Percentiles rank a stretch among this genome's conserved stretches.
Evolutionary conservation across 2,113 vertebrate species (phyloP).

Genomic region (Antechinus stuartii): DNA sequence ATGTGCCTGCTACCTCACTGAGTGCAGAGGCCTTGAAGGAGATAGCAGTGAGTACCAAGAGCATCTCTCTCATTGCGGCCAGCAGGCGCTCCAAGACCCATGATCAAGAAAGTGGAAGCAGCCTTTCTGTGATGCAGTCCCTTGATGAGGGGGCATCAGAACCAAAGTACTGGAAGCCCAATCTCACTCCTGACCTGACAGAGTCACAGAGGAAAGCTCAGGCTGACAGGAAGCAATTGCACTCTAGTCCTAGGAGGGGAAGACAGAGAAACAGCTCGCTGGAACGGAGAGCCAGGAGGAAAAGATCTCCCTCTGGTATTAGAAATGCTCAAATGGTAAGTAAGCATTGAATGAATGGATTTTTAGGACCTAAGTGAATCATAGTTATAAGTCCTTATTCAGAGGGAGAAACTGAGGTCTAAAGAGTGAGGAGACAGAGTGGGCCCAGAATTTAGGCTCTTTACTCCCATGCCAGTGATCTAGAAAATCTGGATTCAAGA

Average conservation of each 20-base stretch:
- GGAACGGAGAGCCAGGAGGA: conserved; percentile 70
- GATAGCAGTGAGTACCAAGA: conserved; percentile 80
- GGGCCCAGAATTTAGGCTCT: not conserved
- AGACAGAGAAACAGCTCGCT: conserved; percentile 39
- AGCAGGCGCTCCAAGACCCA: conserved; percentile 62
- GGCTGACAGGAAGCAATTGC: conserved; percentile 21
- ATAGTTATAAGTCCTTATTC: not conserved
- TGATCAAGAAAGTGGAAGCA: conserved; percentile 2
- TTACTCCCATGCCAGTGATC: not conserved
- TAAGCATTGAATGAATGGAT: not conserved
- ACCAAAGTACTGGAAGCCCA: conserved; percentile 30
- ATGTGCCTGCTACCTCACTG: not conserved
- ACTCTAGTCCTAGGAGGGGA: conserved; percentile 5
- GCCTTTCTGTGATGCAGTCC: conserved; percentile 40
- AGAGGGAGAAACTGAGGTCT: not conserved
- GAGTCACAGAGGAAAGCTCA: conserved; percentile 33
- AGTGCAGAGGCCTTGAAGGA: conserved; percentile 74
- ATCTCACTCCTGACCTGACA: not conserved
- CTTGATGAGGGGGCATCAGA: conserved; percentile 37
- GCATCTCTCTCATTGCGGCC: conserved; percentile 81
- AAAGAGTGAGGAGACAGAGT: not conserved
- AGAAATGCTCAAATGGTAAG: conserved; percentile 56
- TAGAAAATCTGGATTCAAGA: not conserved
- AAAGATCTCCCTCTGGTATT: conserved; percentile 68
- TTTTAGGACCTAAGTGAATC: not conserved